Conservation (phyloP, 2,888 invertebrate genomes). For the Limnephilus lunatus region DNA sequence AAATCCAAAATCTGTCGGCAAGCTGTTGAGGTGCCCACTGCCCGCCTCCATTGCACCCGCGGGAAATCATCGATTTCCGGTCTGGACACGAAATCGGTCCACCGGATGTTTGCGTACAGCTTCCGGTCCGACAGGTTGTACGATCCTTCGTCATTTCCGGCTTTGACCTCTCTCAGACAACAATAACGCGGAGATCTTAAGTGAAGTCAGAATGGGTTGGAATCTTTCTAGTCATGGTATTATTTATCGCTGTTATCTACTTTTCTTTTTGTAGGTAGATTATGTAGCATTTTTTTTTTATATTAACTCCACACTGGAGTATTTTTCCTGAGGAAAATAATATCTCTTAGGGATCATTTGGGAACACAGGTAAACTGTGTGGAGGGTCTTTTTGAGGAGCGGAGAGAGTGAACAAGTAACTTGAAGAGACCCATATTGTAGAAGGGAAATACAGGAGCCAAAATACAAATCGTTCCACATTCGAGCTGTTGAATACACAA, state of each 20-base stretch:
- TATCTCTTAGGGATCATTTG: no score
- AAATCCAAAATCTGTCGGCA: not conserved
- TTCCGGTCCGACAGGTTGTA: slow-evolving; percentile 31
- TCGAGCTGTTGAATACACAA: no score
- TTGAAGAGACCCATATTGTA: no score
- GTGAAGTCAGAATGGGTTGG: not conserved
- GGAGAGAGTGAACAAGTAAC: no score
- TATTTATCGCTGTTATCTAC: not conserved
- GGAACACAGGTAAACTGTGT: no score
- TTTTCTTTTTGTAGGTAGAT: no score
- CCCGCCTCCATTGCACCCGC: slow-evolving; percentile 37
- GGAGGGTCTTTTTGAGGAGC: no score
- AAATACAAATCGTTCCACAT: no score
- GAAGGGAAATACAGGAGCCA: no score
- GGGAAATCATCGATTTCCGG: slow-evolving; percentile 53
- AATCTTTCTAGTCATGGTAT: not conserved
- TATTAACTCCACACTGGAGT: no score
- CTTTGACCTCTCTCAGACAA: not conserved
- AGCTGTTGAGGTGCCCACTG: slow-evolving; percentile 7
- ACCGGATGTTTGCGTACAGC: slow-evolving; percentile 23
- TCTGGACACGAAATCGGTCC: not conserved
- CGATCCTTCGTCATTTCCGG: slow-evolving; percentile 26
- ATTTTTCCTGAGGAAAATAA: no score
- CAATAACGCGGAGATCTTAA: not conserved
- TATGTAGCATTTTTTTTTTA: not conserved